A percentile compares a stretch with the other conserved stretches of the same genome.
phyloP scores from a whole-genome alignment of 2,113 vertebrate species.

The Alethe diademata region DNA sequence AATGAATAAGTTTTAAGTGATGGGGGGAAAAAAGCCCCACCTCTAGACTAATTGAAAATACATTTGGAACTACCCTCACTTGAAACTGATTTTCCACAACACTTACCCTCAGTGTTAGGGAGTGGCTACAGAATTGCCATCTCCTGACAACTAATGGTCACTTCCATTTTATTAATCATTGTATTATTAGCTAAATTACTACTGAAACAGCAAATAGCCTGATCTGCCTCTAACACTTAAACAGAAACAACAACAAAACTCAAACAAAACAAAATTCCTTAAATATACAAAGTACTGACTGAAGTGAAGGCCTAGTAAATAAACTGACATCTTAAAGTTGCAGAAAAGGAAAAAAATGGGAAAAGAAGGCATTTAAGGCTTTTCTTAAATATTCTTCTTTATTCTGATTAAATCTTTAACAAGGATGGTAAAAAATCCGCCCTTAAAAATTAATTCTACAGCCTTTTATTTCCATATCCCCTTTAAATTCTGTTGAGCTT shows the following conservation, averaged over 20 bases:
- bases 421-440: neutral
- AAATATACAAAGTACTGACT: neutral
- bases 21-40: rapidly evolving
- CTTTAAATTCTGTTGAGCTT: neutral
- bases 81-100: neutral
- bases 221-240: neutral
- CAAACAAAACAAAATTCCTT: neutral
- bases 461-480: neutral
- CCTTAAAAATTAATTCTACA: neutral
- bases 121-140: neutral
- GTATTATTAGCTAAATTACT: neutral
- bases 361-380: neutral
- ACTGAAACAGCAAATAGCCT: neutral
- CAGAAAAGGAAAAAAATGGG: neutral
- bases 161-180: neutral
- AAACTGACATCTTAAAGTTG: neutral
- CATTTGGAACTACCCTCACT: neutral
- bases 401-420: neutral
- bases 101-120: neutral
- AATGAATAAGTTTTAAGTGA: neutral
- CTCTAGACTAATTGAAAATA: neutral
- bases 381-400: neutral
- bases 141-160: neutral
- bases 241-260: neutral
- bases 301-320: neutral